Base-by-base conservation (phyloP, 2,888 invertebrate species). In the Hanleya hanleyi region DNA sequence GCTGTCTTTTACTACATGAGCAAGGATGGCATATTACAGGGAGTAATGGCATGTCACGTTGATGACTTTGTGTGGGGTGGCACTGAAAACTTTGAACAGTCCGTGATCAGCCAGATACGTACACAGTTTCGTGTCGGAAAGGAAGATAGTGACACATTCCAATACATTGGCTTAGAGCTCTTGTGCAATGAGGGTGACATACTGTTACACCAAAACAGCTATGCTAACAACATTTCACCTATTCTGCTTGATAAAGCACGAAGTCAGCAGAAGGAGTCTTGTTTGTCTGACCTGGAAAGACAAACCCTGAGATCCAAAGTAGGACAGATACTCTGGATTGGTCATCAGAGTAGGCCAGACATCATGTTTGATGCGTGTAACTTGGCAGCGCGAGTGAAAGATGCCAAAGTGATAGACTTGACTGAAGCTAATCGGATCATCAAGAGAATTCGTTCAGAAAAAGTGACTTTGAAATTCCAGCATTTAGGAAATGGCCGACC, bases 31-130 rank as follows among this genome's bases (percentile, higher is more conserved):
- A 35, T 36, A n/a, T 33, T 76, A 26, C 47, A 67, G 50, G 77
- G 77, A 33, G 61, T 78, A 9, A 65, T 78, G 29, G 37, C 71
- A 12, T 47, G 68, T 57, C 79, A 79, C 71, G 73, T 79, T 6
- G 77, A 79, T 69, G 74, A 80, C 47, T 77, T 76, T 64, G 49
- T 78, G 0, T 75, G 75, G 75, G 74, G 65, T 41, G 77, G 78
- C 22, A 51, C 49, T 47, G 38, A n/a, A 32, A 26, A 62, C 2
- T 78, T 78, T 68, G 65, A 75, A 38, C 15, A 70, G 15, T 61
- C 51, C 1, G 77, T 78, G 2, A 70, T 77, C 22, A 18, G 38
- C 22, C 35, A 68, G 9, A 47, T 80, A 15, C 68, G 66, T 37
- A 29, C 33, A 26, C 71, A 65, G 51, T 76, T 77, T 70, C 50